A percentile compares a stretch with the other conserved stretches of the same genome.
These are phyloP conservation scores for Saguinus imperator DNA, from an alignment of 2,113 vertebrate genomes.

Conservation along the genomic window DNA sequence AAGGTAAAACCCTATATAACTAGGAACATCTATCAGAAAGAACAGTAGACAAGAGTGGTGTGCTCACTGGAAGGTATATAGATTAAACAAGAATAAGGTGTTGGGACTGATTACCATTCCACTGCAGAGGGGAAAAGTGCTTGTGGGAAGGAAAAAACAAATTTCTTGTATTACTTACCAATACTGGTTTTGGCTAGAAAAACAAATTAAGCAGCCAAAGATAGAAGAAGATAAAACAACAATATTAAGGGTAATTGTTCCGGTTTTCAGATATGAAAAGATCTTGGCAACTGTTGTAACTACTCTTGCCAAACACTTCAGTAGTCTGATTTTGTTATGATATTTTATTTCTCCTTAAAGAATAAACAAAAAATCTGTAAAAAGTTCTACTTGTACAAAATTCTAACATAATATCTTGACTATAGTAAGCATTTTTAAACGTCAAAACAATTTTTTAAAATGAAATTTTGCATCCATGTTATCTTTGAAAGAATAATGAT, in stretches of 20 bases:
- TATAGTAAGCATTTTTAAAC: not conserved
- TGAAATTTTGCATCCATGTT: not conserved
- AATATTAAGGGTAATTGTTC: not conserved
- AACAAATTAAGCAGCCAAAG: not conserved
- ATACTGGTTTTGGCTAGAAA: not conserved
- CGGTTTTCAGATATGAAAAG: not conserved
- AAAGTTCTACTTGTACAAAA: not conserved
- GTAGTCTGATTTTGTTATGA: not conserved
- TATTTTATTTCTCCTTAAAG: not conserved
- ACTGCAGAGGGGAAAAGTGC: not conserved
- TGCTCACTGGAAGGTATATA: not conserved
- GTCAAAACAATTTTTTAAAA: not conserved
- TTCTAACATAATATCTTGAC: not conserved
- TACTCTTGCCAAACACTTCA: not conserved
- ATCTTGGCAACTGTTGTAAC: not conserved
- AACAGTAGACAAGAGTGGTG: not conserved
- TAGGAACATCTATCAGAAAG: not conserved
- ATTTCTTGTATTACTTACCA: not conserved
- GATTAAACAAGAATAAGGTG: not conserved
- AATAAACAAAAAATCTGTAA: not conserved
- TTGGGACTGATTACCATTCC: not conserved
- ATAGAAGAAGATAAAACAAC: not conserved
- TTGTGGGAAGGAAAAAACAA: not conserved
- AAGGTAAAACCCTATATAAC: not conserved
- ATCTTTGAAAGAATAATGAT: not conserved